Base-by-base conservation (phyloP, 2,888 invertebrate genomes). In the Melanchra persicariae region DNA sequence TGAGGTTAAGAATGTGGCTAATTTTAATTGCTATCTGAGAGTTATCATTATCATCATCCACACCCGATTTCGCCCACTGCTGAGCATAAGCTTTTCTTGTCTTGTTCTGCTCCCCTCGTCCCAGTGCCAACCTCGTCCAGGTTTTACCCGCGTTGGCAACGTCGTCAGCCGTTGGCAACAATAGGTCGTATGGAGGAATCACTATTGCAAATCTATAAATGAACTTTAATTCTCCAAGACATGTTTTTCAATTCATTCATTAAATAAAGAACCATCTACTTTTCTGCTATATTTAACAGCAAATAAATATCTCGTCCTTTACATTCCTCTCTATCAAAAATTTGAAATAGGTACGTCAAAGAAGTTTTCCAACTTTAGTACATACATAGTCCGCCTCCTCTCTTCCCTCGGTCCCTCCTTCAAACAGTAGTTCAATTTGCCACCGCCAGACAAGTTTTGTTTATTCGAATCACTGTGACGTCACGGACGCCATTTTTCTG, bases 391-490 rank as follows among this genome's bases (percentile, higher is more conserved):
- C n/a, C 77, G 81, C 70, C 26, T 19, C 30, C 58, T 51, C 62
- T 62, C 47, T 15, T 71, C 51, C 22, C 73, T 66, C 73, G 66
- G 7, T 19, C 51, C 61, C 30, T 43, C 22, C 72, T n/a, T 59
- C 65, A 60, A 59, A 66, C 65, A 55, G 52, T 67, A 26, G 59
- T 70, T 70, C 70, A 75, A 74, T 83, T 70, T 81, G 68, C 71
- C 67, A 69, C 81, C 51, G 68, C 30, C 49, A 54, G 73, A 76
- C 62, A 76, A 78, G 62, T 83, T 77, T 83, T 72, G 78, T 83
- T 85, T 84, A 83, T 75, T 76, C 49, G 63, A 58, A 54, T 67
- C 66, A 65, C 57, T 43, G 55, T 81, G 82, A 72, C 75, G 83
- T 81, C 85, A 81, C 68, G 30, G 49, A 60, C 45, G 47, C 66